Evolutionary conservation across 2,888 invertebrate genomes (phyloP), one percentile per base, ranked within the genome.

Genomic region (Eupelmus urozonus): DNA sequence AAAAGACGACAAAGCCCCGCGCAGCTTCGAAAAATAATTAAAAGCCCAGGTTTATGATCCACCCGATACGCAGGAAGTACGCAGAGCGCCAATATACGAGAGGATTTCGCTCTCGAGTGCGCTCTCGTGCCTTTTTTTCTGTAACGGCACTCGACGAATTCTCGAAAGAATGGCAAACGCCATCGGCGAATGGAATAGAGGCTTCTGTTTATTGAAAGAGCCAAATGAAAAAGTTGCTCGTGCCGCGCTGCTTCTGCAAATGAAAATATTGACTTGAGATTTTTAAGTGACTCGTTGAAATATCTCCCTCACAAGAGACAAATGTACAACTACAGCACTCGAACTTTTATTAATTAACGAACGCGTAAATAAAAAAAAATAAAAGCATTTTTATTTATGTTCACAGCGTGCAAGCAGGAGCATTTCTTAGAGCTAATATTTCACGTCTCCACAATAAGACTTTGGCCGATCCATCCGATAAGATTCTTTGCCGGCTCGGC

Each of bases 1-100:
- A 25, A 40, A 25, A 62, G 45, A 29, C 25, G 42, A 34, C 27
- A 55, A 66, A 65, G 29, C 53, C 62, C n/a, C n/a, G n/a, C n/a
- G 11, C 25, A 16, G n/a, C 53, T 27, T 69, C 25, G 25, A 57
- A 74, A 69, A 49, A 69, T 73, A 78, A 78, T 74, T 78, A 74
- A 73, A 78, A 78, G 73, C 66, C 9, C 18, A 20, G 7, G 29
- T 27, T 59, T 75, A 18, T 75, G 67, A 75, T 75, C 67, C 51
- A 75, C 25, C 53, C 67, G 75, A 75, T 59, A 75, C 59, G 23
- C 20, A 1, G 69, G 7, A 25, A 23, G n/a, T n/a, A n/a, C 25
- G n/a, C 0, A 16, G 0, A 42, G 42, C 40, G 40, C 16, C 40
- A 40, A 18, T 11, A 40, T 7, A 23, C 40, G n/a, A 42, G 20